Evolutionary conservation across 1,140 invertebrate genomes (phyloP), one percentile per base, ranked within the genome.

Genomic region (Zelostemma sp.): DNA sequence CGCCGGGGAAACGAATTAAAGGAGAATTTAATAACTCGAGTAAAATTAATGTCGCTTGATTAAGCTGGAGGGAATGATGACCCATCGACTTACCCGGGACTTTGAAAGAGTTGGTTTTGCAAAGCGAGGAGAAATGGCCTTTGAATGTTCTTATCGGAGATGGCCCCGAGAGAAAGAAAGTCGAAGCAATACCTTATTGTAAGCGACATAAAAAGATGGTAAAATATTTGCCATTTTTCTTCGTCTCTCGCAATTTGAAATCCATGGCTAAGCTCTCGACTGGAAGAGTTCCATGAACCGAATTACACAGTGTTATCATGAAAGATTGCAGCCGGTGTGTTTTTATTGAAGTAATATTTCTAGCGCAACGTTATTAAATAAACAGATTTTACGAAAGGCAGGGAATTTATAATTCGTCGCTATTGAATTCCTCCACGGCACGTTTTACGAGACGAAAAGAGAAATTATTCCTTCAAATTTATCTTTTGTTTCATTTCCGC

Each of bases 71-170:
- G 18, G 1, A 46, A 18, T 18, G 16, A 38, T n/a, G n/a, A n/a
- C n/a, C n/a, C 21, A 25, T 25, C 21, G 21, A 25, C 21, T 25
- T 8, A 25, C n/a, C 3, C 21, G 8, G 9, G 11, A 9, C 41
- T 45, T 17, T 45, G 16, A 48, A 48, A 48, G 18, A 21, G 45
- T 48, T 18, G 17, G 8, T 12, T 21, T 21, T 21, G 45, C 17
- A 14, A 21, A 50, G 17, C 15, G 16, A 48, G 46, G 46, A n/a
- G n/a, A 18, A 50, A 50, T 11, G 31, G 19, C 46, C 21, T 50
- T 50, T 18, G 48, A n/a, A 35, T 35, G 17, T 50, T 50, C 48
- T 35, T 50, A 8, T 35, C 17, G 3, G 12, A 35, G 33, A 50
- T 35, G 8, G 31, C 28, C 17, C 19, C 3, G 19, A 31, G 21